Evolutionary conservation across 2,888 invertebrate genomes (phyloP).

Genomic region (Cosmopolites sordidus): DNA sequence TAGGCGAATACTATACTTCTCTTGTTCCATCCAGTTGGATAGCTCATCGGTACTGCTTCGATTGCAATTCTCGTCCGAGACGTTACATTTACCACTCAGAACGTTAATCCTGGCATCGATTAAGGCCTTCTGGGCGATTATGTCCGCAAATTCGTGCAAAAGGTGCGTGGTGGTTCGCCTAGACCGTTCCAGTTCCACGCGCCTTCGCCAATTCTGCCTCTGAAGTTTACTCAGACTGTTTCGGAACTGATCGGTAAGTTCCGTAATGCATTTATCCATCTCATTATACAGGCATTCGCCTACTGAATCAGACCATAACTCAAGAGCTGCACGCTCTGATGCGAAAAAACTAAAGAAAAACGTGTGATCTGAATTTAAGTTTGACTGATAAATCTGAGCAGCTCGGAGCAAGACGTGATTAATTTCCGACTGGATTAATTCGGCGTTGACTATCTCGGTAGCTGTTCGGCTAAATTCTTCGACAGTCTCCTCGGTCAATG

Average conservation of each 20-base stretch:
- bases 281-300: slow-evolving; percentile 67
- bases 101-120: slow-evolving; percentile 73
- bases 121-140: slow-evolving; percentile 69
- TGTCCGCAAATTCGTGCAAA: slow-evolving; percentile 64
- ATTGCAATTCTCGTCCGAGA: slow-evolving; percentile 26
- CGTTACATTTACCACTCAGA: slow-evolving; percentile 51
- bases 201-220: slow-evolving; percentile 49
- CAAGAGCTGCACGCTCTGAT: slow-evolving; percentile 65
- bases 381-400: slow-evolving; percentile 63
- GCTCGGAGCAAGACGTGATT: slow-evolving; percentile 68
- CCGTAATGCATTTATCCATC: slow-evolving; percentile 66
- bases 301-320: slow-evolving; percentile 71
- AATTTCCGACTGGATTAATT: slow-evolving; percentile 73
- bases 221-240: slow-evolving; percentile 59
- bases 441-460: slow-evolving; percentile 68
- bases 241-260: slow-evolving; percentile 64
- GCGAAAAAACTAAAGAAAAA: slow-evolving; percentile 62
- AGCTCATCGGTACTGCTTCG: slow-evolving; percentile 25
- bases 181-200: slow-evolving; percentile 51
- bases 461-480: slow-evolving; percentile 74
- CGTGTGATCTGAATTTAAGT: slow-evolving; percentile 50
- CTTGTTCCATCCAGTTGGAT: slow-evolving; percentile 40
- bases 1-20: slow-evolving; percentile 47
- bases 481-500: slow-evolving; percentile 61
- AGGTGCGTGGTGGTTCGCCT: slow-evolving; percentile 50